phyloP scores from a whole-genome alignment of 2,797 vertebrate species.

The Sebastes matsubarae region DNA sequence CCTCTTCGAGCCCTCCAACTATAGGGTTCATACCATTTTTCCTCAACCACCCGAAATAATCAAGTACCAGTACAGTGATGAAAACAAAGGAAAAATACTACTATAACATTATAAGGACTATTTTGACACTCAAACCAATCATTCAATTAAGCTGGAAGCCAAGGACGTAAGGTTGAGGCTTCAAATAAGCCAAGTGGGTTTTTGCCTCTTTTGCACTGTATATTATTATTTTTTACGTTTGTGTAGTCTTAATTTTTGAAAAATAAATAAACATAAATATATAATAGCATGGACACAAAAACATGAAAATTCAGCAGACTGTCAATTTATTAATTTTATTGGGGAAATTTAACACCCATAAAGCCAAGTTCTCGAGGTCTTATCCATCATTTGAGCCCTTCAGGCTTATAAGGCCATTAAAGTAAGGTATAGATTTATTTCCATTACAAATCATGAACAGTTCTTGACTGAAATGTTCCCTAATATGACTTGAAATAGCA shows the following conservation, averaged over 20 bases:
- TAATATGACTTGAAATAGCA: background rate
- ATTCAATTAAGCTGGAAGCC: no score
- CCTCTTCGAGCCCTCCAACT: background rate
- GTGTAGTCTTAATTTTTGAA: no score
- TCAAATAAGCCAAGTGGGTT: no score
- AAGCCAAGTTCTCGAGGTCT: background rate
- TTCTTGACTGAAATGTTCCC: background rate
- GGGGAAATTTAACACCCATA: background rate
- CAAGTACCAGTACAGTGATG: background rate
- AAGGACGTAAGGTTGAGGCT: no score
- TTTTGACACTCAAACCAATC: no score
- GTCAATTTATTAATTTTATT: background rate
- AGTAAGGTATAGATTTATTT: background rate
- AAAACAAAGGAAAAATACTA: background rate
- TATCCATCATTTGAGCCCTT: background rate
- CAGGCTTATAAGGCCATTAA: background rate
- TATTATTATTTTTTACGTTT: no score
- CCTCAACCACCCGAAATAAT: background rate
- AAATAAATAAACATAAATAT: background rate
- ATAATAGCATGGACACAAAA: background rate
- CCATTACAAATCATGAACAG: background rate
- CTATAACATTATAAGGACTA: accelerated
- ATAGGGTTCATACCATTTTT: background rate
- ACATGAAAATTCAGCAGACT: background rate
- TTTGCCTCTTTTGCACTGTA: no score